phyloP scores from a whole-genome alignment of 2,888 invertebrate species.

The Erebia aethiops region DNA sequence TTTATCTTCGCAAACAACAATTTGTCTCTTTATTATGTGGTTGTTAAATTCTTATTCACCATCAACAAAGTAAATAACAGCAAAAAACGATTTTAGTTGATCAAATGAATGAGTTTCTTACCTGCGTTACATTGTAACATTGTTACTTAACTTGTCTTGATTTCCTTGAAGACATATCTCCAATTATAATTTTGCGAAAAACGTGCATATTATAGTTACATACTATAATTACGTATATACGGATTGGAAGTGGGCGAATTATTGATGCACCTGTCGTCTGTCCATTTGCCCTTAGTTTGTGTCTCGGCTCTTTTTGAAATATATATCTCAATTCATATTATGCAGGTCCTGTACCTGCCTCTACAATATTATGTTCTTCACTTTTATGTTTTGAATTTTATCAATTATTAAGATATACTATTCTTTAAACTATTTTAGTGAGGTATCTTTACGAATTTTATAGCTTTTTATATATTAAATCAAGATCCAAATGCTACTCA shows the following conservation, averaged over 20 bases:
- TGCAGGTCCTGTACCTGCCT: background rate
- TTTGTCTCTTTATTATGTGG: background rate
- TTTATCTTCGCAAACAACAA: background rate
- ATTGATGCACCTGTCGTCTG: constrained; percentile 52
- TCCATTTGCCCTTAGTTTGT: background rate
- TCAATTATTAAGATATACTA: background rate
- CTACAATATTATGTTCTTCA: background rate
- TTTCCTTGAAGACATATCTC: constrained; percentile 25
- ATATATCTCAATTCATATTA: constrained; percentile 10
- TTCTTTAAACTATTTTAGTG: background rate
- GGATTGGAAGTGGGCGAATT: constrained; percentile 53
- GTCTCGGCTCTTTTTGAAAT: constrained; percentile 10
- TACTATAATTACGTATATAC: background rate
- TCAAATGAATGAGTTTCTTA: constrained; percentile 1
- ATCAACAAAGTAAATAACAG: background rate
- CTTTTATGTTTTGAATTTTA: background rate
- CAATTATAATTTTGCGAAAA: constrained; percentile 29
- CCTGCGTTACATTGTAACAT: constrained; percentile 14
- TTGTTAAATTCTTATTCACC: background rate
- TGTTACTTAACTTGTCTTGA: constrained; percentile 1
- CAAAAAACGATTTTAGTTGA: background rate
- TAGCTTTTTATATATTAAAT: too few species aligned
- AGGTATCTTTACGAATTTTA: background rate
- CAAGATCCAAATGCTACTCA: too few species aligned
- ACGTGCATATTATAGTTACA: constrained; percentile 11